phyloP scores from a whole-genome alignment of 92 coral and sea anemone genomes.

The Epizoanthus stellaris region DNA sequence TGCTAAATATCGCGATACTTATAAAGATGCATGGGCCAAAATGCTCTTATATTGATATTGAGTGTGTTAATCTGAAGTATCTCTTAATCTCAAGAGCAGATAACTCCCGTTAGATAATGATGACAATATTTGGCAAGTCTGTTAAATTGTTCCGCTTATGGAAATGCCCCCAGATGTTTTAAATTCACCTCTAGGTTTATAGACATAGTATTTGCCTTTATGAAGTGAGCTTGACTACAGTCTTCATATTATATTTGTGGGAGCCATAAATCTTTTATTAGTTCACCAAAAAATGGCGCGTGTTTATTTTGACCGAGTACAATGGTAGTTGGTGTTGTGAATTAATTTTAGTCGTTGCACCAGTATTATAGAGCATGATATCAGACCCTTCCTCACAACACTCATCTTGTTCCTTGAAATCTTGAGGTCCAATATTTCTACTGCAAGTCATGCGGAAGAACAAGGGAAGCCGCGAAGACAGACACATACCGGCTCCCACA shows the following conservation, averaged over 20 bases:
- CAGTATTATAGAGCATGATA: conserved; percentile 33
- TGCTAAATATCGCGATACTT: conserved; percentile 32
- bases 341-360: neutral
- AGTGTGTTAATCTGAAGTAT: conserved; percentile 23
- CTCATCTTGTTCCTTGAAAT: conserved; percentile 32
- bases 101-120: conserved; percentile 2
- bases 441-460: conserved; percentile 24
- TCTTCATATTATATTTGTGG: neutral
- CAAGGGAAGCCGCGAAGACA: neutral
- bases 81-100: conserved; percentile 25
- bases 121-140: conserved; percentile 30
- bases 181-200: neutral
- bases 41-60: conserved; percentile 26
- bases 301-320: neutral
- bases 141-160: conserved; percentile 39
- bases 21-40: conserved; percentile 26
- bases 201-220: neutral
- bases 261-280: neutral
- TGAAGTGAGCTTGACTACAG: neutral
- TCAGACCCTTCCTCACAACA: conserved; percentile 29
- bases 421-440: conserved; percentile 14
- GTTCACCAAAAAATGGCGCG: neutral
- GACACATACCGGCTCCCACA: conserved; percentile 14
- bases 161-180: neutral
- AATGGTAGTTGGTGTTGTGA: conserved; percentile 5